Evolutionary conservation across 2,797 vertebrate species (phyloP).

Genomic region (Halcyon badia): DNA sequence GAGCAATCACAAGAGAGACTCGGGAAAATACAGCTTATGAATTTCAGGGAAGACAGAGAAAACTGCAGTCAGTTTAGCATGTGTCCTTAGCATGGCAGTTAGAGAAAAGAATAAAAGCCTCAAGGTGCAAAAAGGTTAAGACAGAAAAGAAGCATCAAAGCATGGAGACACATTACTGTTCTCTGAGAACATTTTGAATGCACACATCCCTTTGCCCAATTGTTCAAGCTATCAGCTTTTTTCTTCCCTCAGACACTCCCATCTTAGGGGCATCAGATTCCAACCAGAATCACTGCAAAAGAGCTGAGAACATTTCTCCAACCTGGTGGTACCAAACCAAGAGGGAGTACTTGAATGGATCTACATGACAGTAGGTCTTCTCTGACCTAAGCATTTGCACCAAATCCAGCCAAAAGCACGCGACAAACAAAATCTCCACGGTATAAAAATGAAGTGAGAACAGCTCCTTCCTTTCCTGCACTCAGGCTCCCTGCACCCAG

Average conservation of each 20-base stretch:
- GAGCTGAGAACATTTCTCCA: background rate
- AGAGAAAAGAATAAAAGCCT: background rate
- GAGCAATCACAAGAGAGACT: background rate
- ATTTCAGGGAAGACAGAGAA: background rate
- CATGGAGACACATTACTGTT: background rate
- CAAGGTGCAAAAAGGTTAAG: background rate
- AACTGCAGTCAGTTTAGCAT: background rate
- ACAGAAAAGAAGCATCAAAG: background rate
- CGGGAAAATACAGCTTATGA: background rate
- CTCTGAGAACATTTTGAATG: background rate
- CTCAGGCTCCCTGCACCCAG: background rate
- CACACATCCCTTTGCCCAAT: accelerated
- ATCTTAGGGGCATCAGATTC: background rate
- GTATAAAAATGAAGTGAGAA: background rate
- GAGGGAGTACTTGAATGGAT: background rate
- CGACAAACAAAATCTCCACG: background rate
- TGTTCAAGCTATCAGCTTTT: background rate
- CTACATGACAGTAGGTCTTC: background rate
- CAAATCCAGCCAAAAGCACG: background rate
- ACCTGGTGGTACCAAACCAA: background rate
- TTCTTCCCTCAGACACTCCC: background rate
- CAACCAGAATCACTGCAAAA: background rate
- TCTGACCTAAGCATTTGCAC: background rate
- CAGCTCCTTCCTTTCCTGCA: background rate
- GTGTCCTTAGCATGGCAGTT: background rate